These are phyloP conservation scores for Aphidoletes aphidimyza DNA, from an alignment of 2,888 invertebrate species.

Conservation along the genomic window DNA sequence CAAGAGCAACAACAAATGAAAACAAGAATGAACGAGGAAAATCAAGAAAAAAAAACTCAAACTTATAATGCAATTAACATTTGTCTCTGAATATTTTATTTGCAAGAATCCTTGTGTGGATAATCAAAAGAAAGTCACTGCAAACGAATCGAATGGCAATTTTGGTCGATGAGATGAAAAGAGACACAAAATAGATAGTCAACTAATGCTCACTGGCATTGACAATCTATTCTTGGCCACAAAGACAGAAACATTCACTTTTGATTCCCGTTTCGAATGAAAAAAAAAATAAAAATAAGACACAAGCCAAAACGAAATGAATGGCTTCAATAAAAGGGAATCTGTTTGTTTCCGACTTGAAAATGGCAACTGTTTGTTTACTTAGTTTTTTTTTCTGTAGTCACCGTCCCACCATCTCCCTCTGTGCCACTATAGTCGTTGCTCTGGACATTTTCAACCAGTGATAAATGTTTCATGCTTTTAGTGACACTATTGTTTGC, in stretches of 20 bases:
- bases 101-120: conserved; percentile 3
- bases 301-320: neutral
- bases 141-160: neutral
- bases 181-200: too few species aligned
- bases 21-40: too few species aligned
- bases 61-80: conserved; percentile 53
- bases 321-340: conserved; percentile 28
- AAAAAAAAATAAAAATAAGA: conserved; percentile 8
- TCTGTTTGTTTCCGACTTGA: neutral
- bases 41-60: neutral
- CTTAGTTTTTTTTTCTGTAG: neutral
- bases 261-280: conserved; percentile 20
- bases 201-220: too few species aligned
- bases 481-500: conserved; percentile 24
- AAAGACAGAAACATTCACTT: conserved; percentile 17
- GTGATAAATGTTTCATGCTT: conserved; percentile 25
- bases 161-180: too few species aligned
- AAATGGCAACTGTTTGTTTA: conserved; percentile 32
- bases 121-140: neutral
- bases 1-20: neutral
- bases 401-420: too few species aligned
- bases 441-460: too few species aligned
- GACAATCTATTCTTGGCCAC: neutral
- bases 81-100: conserved; percentile 51
- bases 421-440: too few species aligned